These are phyloP conservation scores for Carassius gibelio DNA, from an alignment of 2,113 vertebrate genomes.

Conservation along the genomic window DNA sequence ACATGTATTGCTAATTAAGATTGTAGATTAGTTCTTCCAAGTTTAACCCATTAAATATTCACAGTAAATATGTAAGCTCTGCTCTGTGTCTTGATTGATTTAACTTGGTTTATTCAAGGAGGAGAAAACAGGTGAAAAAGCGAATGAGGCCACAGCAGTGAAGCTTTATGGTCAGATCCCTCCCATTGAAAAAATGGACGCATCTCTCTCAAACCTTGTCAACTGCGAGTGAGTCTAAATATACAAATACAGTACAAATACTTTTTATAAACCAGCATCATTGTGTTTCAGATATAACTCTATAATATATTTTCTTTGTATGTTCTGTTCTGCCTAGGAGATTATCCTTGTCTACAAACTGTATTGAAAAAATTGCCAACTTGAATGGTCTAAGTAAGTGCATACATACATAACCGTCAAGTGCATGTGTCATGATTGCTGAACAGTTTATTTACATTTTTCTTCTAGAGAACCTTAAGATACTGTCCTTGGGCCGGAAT, in stretches of 20 bases:
- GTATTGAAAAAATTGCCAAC: slow-evolving; percentile 97
- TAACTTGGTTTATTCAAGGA: slow-evolving; percentile 74
- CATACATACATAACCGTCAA: neutral
- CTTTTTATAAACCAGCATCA: neutral
- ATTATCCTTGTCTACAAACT: slow-evolving; percentile 94
- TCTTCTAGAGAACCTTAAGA: slow-evolving; percentile 87
- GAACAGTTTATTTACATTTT: slow-evolving; percentile 37
- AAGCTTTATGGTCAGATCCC: slow-evolving; percentile 92
- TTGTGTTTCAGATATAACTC: neutral
- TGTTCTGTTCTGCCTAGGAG: slow-evolving; percentile 78
- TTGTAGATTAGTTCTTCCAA: neutral
- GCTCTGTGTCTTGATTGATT: neutral
- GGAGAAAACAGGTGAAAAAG: slow-evolving; percentile 87
- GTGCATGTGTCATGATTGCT: neutral
- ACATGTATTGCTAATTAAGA: neutral
- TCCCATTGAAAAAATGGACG: slow-evolving; percentile 94
- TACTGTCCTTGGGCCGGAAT: slow-evolving; percentile 94
- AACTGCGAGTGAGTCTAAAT: slow-evolving; percentile 88
- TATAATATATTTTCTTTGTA: neutral
- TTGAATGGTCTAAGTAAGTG: slow-evolving; percentile 93
- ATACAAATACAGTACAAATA: too few species aligned
- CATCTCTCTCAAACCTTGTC: slow-evolving; percentile 83
- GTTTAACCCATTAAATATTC: neutral
- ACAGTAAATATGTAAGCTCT: neutral
- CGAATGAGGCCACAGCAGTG: slow-evolving; percentile 85